A percentile compares a stretch with the other conserved stretches of the same genome.
phyloP scores from a whole-genome alignment of 2,797 vertebrate species.

The Zenarchopterus dispar region DNA sequence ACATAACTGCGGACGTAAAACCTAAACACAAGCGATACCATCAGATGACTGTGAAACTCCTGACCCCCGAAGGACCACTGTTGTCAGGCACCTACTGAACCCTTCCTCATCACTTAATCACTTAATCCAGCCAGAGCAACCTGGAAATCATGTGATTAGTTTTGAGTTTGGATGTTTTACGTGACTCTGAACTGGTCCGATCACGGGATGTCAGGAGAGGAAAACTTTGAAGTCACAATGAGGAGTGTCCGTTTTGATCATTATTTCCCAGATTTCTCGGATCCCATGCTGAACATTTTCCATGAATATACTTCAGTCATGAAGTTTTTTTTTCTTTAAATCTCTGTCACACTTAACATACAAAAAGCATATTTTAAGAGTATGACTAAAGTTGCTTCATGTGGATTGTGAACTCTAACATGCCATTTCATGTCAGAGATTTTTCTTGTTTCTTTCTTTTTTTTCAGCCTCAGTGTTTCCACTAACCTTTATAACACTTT shows the following conservation, averaged over 20 bases:
- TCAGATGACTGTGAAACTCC: not conserved
- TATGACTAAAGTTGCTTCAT: not conserved
- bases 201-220: constrained; percentile 48
- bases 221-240: constrained; percentile 55
- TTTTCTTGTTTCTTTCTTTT: not conserved
- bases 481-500: constrained; percentile 30
- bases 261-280: not conserved
- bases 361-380: not conserved
- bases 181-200: constrained; percentile 37
- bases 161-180: constrained; percentile 27
- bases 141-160: constrained; percentile 55
- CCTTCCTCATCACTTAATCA: constrained; percentile 16
- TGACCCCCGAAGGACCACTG: constrained; percentile 23
- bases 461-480: constrained; percentile 31
- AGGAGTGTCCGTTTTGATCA: constrained; percentile 39
- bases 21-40: not conserved
- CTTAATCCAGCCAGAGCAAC: constrained; percentile 44
- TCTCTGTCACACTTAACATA: not conserved
- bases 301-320: not conserved
- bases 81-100: constrained; percentile 14
- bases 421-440: not conserved
- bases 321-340: not conserved
- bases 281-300: not conserved
- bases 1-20: not conserved
- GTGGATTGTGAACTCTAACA: not conserved